Evolutionary conservation across 2,797 vertebrate species (phyloP).

Genomic region (Onychomys arenicola): DNA sequence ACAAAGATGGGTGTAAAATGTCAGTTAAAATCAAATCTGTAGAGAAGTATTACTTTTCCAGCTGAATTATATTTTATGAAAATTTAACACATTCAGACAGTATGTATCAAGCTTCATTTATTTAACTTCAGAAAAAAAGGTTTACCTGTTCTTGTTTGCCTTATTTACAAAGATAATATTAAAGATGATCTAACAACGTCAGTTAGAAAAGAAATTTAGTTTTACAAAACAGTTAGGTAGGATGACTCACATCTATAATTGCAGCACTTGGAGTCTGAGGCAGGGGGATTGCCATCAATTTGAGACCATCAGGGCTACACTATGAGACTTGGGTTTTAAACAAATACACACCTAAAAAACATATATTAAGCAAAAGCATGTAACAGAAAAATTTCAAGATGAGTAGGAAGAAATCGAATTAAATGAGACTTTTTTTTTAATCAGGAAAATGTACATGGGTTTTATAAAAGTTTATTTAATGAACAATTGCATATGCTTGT

Average conservation of each 20-base stretch:
- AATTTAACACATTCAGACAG: neutral
- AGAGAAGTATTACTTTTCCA: neutral
- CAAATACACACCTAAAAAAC: neutral
- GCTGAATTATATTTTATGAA: neutral
- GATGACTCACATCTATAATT: neutral
- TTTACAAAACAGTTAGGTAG: neutral
- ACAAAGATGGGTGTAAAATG: neutral
- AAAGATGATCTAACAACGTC: neutral
- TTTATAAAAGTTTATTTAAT: neutral
- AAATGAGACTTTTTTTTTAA: neutral
- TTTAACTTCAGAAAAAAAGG: neutral
- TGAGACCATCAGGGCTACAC: neutral
- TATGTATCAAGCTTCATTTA: neutral
- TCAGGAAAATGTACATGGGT: neutral
- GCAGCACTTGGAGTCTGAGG: too few species aligned
- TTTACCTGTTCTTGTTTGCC: neutral
- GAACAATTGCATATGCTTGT: neutral
- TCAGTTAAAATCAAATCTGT: neutral
- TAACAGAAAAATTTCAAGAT: neutral
- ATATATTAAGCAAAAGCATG: neutral
- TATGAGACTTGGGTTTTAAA: neutral
- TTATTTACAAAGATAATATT: neutral
- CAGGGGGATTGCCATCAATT: neutral
- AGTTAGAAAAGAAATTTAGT: conserved; percentile 1
- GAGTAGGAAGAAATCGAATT: conserved; percentile 3